A percentile compares a stretch with the other conserved stretches of the same genome.
Evolutionary conservation across 2,113 vertebrate genomes (phyloP).

Genomic region (Emydocephalus ijimae): DNA sequence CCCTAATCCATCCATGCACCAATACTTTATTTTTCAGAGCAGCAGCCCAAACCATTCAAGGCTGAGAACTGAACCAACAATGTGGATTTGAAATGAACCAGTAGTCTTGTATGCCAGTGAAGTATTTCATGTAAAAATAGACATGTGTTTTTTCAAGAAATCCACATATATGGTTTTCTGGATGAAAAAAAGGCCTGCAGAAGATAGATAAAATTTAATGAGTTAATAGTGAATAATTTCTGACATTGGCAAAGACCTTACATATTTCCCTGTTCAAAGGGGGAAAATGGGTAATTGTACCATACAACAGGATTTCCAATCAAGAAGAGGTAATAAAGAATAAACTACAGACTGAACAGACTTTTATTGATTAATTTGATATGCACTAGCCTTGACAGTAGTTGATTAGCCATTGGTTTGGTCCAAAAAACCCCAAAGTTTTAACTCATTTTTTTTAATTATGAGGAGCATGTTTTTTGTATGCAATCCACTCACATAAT

Average conservation of each 20-base stretch:
- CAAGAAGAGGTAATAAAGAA: not conserved
- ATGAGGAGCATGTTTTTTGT: not conserved
- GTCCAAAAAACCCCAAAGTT: not conserved
- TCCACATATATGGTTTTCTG: not conserved
- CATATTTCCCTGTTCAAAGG: not conserved
- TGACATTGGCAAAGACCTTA: not conserved
- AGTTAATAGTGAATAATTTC: not conserved
- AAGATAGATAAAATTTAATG: not conserved
- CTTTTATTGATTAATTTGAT: too few relatives aligned
- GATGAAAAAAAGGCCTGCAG: not conserved
- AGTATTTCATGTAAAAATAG: not conserved
- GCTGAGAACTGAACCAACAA: not conserved
- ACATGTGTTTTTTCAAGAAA: not conserved
- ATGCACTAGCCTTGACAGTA: too few relatives aligned
- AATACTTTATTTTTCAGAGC: not conserved
- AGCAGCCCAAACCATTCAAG: too few relatives aligned
- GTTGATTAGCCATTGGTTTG: not conserved
- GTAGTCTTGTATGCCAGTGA: not conserved
- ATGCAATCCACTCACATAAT: not conserved
- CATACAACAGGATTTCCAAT: not conserved
- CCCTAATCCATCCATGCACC: not conserved
- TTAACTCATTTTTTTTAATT: not conserved
- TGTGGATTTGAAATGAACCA: not conserved
- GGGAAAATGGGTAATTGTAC: not conserved
- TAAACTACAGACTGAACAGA: not conserved